Percentiles rank a stretch among this genome's conserved stretches.
phyloP scores from a whole-genome alignment of 2,888 invertebrate genomes.

The Cancer borealis region DNA sequence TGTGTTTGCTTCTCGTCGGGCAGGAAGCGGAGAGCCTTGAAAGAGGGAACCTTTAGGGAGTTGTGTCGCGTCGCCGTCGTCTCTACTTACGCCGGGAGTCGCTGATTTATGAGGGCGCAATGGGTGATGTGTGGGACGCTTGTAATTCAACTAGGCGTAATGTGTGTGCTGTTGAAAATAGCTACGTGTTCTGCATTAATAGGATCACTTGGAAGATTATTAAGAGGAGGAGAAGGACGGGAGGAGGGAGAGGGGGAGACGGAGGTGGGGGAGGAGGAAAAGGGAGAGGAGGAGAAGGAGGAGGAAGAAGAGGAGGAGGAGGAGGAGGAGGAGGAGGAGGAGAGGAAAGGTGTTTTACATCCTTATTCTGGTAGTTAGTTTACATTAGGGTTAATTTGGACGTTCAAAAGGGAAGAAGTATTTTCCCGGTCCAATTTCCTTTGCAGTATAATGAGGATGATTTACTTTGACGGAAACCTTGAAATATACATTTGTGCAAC shows the following conservation, averaged over 20 bases:
- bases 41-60: not conserved
- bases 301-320: not conserved
- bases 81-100: not conserved
- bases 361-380: slow-evolving; percentile 16
- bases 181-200: slow-evolving; percentile 41
- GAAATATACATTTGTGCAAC: not conserved
- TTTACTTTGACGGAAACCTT: not conserved
- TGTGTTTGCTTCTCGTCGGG: slow-evolving; percentile 31
- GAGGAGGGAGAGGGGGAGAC: not conserved
- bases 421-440: slow-evolving; percentile 26
- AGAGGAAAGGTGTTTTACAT: not conserved
- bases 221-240: not conserved
- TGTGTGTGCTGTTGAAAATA: slow-evolving; percentile 38
- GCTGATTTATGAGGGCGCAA: not conserved
- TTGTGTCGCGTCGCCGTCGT: slow-evolving; percentile 26
- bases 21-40: slow-evolving; percentile 4
- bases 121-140: slow-evolving; percentile 25
- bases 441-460: not conserved
- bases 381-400: slow-evolving; percentile 31
- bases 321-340: not conserved
- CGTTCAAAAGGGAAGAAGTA: not conserved
- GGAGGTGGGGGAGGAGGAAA: not conserved
- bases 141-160: slow-evolving; percentile 39
- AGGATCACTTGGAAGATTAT: not conserved
- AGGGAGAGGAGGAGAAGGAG: not conserved